Evolutionary conservation across 2,888 invertebrate genomes (phyloP).

Genomic region (Chalcis sispes): DNA sequence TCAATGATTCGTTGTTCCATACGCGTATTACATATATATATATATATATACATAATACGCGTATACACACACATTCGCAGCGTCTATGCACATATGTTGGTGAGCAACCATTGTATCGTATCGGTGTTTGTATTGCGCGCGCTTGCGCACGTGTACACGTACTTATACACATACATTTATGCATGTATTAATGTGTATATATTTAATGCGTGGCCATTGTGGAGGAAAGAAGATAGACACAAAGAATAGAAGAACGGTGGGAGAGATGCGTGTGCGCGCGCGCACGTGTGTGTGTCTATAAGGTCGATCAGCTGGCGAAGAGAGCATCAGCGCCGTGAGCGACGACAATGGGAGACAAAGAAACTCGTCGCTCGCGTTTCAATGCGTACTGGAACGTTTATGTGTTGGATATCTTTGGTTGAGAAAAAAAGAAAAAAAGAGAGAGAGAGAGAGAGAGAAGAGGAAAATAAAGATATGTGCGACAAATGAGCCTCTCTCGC

Average conservation of each 20-base stretch:
- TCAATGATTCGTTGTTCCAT: too few species aligned
- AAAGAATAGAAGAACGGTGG: neutral
- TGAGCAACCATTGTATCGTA: too few species aligned
- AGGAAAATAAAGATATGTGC: too few species aligned
- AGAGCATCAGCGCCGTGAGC: neutral
- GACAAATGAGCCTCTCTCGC: too few species aligned
- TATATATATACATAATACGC: too few species aligned
- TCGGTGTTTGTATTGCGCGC: too few species aligned
- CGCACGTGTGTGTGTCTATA: neutral
- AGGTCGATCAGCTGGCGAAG: slow-evolving; percentile 6
- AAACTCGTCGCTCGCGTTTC: neutral
- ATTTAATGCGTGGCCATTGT: neutral
- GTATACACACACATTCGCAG: too few species aligned
- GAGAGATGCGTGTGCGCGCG: slow-evolving; percentile 22
- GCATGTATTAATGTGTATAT: too few species aligned
- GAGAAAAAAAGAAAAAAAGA: slow-evolving; percentile 42
- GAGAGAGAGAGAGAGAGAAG: slow-evolving; percentile 56
- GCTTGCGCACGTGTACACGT: too few species aligned
- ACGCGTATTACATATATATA: too few species aligned
- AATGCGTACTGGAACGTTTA: neutral
- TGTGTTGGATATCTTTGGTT: too few species aligned
- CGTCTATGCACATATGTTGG: too few species aligned
- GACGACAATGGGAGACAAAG: neutral
- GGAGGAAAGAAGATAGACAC: neutral
- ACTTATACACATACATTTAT: neutral